Evolutionary conservation across 2,888 invertebrate species (phyloP).

Genomic region (Agrotis clavis): DNA sequence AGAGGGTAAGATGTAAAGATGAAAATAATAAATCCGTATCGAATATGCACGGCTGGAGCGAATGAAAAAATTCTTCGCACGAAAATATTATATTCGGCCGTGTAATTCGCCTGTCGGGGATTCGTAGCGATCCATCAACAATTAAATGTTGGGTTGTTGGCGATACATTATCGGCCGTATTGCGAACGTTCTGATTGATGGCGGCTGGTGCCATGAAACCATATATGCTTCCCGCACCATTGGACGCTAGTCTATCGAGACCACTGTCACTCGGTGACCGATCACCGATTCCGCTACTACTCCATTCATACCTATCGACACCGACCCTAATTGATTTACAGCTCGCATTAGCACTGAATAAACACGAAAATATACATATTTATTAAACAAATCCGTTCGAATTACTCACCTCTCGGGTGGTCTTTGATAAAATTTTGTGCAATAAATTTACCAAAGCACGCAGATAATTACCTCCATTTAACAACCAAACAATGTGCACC

Average conservation of each 20-base stretch:
- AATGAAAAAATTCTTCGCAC: constrained; percentile 77
- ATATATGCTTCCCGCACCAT: constrained; percentile 76
- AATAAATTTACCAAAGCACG: constrained; percentile 76
- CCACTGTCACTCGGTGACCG: constrained; percentile 82
- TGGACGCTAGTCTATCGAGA: constrained; percentile 77
- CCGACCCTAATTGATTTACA: constrained; percentile 68
- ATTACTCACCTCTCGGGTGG: constrained; percentile 70
- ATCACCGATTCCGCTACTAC: constrained; percentile 72
- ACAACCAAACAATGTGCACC: constrained; percentile 81
- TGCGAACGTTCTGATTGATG: constrained; percentile 88
- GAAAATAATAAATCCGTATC: constrained; percentile 90
- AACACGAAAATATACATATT: constrained; percentile 65
- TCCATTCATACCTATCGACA: constrained; percentile 71
- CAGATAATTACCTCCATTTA: constrained; percentile 79
- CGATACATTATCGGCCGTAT: constrained; percentile 87
- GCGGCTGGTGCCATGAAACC: constrained; percentile 79
- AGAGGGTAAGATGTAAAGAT: constrained; percentile 87
- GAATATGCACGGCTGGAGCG: constrained; percentile 86
- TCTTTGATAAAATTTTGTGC: constrained; percentile 72
- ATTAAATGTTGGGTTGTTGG: constrained; percentile 88
- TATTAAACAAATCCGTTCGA: constrained; percentile 70
- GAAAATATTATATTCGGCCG: constrained; percentile 70
- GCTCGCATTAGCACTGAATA: constrained; percentile 56
- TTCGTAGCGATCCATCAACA: constrained; percentile 86
- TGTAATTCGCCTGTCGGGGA: constrained; percentile 80